These are phyloP conservation scores for Felis chaus DNA, from an alignment of 2,113 vertebrate genomes.

Conservation along the genomic window DNA sequence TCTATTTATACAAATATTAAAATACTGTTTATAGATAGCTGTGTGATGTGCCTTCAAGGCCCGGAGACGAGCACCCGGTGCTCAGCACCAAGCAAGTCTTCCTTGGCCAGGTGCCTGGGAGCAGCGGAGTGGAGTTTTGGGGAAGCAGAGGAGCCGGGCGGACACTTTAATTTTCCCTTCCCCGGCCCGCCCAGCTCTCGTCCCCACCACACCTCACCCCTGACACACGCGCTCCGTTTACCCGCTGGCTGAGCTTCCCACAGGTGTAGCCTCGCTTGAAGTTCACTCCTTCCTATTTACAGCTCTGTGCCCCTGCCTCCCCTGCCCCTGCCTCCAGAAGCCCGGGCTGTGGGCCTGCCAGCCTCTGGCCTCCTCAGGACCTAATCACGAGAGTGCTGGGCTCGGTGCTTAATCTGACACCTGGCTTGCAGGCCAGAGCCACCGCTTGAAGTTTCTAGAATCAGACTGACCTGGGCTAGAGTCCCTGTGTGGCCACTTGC, in stretches of 20 bases:
- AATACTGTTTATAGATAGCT: conserved; percentile 84
- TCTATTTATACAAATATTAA: conserved; percentile 91
- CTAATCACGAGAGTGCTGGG: not conserved
- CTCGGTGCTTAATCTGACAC: not conserved
- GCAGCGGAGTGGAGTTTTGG: not conserved
- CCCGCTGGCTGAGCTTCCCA: not conserved
- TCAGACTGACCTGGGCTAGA: not conserved
- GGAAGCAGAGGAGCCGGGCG: no score
- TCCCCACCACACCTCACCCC: not conserved
- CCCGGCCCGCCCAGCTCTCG: not conserved
- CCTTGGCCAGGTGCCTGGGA: not conserved
- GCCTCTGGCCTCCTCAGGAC: not conserved
- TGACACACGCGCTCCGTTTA: not conserved
- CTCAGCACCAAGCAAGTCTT: accelerated
- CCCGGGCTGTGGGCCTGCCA: not conserved
- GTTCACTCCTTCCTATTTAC: not conserved
- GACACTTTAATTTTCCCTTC: not conserved
- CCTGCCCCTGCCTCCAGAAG: not conserved
- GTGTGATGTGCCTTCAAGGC: not conserved
- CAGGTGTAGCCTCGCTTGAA: not conserved
- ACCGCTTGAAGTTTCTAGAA: not conserved
- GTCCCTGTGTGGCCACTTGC: not conserved
- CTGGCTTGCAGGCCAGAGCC: not conserved
- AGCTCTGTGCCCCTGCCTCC: not conserved
- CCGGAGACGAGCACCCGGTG: not conserved